Evolutionary conservation across 92 coral and sea anemone species (phyloP).

Genomic region (Nematostella vectensis): DNA sequence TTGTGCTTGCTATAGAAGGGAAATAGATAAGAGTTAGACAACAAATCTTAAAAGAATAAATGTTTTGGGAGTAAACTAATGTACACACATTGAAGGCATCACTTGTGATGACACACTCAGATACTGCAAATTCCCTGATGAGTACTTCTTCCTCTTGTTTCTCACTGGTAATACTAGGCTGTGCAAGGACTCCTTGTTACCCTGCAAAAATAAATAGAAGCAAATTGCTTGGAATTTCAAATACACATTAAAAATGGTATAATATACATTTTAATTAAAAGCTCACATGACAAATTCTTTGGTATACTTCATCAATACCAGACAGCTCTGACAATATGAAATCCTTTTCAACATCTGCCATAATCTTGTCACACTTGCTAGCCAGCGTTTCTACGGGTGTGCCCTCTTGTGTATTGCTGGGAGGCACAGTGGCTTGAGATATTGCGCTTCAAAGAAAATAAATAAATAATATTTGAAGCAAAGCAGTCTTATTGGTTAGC

Average conservation of each 20-base stretch:
- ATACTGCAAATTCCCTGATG: constrained; percentile 32
- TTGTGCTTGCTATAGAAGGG: no score
- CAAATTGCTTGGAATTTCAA: no score
- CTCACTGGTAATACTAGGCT: constrained; percentile 52
- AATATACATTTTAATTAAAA: no score
- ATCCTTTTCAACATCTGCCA: constrained; percentile 73
- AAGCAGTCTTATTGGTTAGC: no score
- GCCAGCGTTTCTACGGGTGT: not conserved
- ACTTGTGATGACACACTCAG: no score
- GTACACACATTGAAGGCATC: no score
- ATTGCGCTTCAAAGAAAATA: not conserved
- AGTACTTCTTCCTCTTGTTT: constrained; percentile 28
- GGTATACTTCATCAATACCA: constrained; percentile 82
- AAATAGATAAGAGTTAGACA: no score
- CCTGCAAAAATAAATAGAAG: no score
- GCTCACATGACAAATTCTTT: constrained; percentile 83
- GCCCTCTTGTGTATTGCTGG: not conserved
- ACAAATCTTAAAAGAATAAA: no score
- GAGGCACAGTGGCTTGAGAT: not conserved
- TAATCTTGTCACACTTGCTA: constrained; percentile 24
- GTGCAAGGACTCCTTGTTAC: constrained; percentile 53
- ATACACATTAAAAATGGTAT: no score
- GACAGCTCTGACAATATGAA: constrained; percentile 59
- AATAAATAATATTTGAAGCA: not conserved
- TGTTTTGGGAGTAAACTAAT: no score